These are phyloP conservation scores for Dolichoris vasculosae DNA, from an alignment of 1,140 invertebrate genomes.

Conservation along the genomic window DNA sequence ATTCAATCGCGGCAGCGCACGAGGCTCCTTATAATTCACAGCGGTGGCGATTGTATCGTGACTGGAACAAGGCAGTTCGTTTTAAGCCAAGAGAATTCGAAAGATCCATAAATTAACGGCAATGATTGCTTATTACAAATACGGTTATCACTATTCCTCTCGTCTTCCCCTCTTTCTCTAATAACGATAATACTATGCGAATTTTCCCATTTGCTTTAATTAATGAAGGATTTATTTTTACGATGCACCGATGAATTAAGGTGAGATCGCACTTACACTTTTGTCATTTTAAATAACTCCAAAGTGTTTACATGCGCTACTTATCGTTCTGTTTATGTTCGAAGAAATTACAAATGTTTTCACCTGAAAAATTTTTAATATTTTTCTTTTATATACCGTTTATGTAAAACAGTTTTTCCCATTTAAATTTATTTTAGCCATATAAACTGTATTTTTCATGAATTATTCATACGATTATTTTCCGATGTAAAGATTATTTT, in stretches of 20 bases:
- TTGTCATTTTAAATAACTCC: constrained; percentile 11
- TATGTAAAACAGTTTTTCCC: too few relatives aligned
- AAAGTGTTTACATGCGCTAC: neutral
- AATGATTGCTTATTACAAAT: constrained; percentile 49
- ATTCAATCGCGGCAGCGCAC: constrained; percentile 6
- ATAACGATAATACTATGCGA: neutral
- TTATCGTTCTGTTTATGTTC: too few relatives aligned
- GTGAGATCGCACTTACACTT: neutral
- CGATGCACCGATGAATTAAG: neutral
- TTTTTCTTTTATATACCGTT: too few relatives aligned
- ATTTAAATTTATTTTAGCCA: too few relatives aligned
- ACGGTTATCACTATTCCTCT: constrained; percentile 32
- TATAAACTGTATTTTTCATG: too few relatives aligned
- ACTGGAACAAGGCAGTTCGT: constrained; percentile 21
- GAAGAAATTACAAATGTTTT: too few relatives aligned
- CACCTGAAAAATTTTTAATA: too few relatives aligned
- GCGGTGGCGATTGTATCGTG: constrained; percentile 43
- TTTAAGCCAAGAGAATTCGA: constrained; percentile 36
- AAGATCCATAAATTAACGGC: constrained; percentile 43
- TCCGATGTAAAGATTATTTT: too few relatives aligned
- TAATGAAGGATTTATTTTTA: constrained; percentile 26
- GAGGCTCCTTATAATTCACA: constrained; percentile 31
- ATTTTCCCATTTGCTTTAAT: constrained; percentile 26
- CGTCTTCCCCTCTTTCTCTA: neutral
- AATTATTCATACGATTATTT: too few relatives aligned